Conservation (phyloP, 2,113 vertebrate species). For the Corythornis vintsioides region DNA sequence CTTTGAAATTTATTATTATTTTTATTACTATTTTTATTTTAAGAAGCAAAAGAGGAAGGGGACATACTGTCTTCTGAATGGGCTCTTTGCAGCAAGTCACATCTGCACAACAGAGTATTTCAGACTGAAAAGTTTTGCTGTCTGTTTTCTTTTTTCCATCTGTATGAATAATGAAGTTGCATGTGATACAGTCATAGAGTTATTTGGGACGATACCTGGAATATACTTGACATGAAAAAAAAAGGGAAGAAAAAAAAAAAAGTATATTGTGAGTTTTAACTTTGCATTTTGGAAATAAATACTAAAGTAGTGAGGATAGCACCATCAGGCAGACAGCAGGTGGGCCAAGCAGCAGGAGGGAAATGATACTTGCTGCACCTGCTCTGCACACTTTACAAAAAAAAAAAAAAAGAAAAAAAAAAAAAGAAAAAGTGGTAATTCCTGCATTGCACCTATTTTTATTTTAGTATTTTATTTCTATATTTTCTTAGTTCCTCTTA, state of each 20-base stretch:
- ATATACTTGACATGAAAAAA: background rate
- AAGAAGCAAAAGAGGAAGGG: background rate
- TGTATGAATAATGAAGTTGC: background rate
- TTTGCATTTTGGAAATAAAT: constrained; percentile 44
- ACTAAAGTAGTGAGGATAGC: background rate
- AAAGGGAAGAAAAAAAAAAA: background rate
- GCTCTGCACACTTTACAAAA: constrained; percentile 14
- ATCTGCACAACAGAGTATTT: background rate
- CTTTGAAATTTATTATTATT: background rate
- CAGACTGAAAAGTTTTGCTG: background rate
- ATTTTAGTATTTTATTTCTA: background rate
- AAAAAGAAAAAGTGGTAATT: background rate
- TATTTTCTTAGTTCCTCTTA: constrained; percentile 5
- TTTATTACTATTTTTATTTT: background rate
- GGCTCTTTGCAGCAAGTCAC: background rate
- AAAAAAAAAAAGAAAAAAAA: no score
- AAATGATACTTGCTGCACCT: constrained; percentile 60
- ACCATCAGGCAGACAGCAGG: constrained; percentile 66
- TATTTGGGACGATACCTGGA: background rate
- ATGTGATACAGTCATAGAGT: background rate
- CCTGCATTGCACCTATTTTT: background rate
- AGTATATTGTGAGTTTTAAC: background rate
- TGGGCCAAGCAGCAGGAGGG: constrained; percentile 61
- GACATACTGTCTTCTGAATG: background rate
- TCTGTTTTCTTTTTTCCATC: background rate